Base-by-base conservation (phyloP, 2,797 vertebrate species). In the Syncerus caffer region DNA sequence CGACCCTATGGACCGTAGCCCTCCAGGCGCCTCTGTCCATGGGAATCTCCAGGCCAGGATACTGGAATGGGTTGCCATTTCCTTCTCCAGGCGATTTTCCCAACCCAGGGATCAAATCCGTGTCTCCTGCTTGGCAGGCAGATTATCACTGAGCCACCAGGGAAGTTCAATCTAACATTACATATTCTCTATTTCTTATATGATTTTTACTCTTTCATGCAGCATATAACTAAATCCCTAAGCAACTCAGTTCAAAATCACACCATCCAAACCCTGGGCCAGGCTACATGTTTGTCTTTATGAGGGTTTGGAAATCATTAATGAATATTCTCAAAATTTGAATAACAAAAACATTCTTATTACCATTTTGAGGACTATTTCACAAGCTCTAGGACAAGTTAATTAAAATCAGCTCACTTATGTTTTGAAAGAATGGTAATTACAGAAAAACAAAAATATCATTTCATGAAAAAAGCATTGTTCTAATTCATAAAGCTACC, bases 221-320 rank as follows among this genome's bases (percentile, higher is more conserved):
- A 98, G 21, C 51, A 91, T 96, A 94, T 98, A 96, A 98, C 94
- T 98, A 84, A 95, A 0, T 97, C 14, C 14, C 45, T 83, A 97
- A 98, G 90, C 97, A 94, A 93, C 47, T 95, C 87, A 98, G 79
- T 67, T 97, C 92, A 92, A 57, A 97, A 86, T 64, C 96, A 92
- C 80, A 95, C 17, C 62, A 94, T 96, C 60, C 90, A 97, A 94
- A 95, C 55, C 90, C n/a, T 98, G 97, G 92, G 12, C 38, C 57
- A 55, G 42, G 6, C 96, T 97, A 84, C 83, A 95, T 95, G 85
- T 85, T 97, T 97, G 85, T 98, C 95, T 67, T 92, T 85, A 97
- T 79, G 95, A 98, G 94, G 88, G 94, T 97, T 98, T 98, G 97
- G 96, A 98, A 98, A 97, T 80, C 31, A 16, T 85, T 87, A 95